Conservation (phyloP, 1,140 invertebrate species). For the Aphaenogaster floridana region DNA sequence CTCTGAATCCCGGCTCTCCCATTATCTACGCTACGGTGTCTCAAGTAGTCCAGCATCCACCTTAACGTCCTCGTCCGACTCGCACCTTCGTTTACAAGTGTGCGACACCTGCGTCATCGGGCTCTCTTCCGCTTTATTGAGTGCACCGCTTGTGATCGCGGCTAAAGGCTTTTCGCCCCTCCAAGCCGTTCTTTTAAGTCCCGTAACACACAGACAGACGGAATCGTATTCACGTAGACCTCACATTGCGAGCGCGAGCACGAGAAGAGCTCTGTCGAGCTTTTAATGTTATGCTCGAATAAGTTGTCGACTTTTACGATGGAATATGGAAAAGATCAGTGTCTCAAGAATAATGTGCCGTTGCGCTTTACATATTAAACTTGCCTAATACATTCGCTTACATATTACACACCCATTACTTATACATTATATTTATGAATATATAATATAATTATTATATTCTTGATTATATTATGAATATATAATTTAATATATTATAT, state of each 20-base stretch:
- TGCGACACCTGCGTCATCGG: slow-evolving; percentile 49
- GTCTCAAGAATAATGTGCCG: neutral
- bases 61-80: neutral
- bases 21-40: slow-evolving; percentile 18
- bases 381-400: neutral
- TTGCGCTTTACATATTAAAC: neutral
- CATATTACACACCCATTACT: neutral
- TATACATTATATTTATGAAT: too few relatives aligned
- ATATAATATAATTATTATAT: too few relatives aligned
- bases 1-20: slow-evolving; percentile 8
- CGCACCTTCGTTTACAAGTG: slow-evolving; percentile 20
- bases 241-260: neutral
- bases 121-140: slow-evolving; percentile 56
- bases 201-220: neutral
- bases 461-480: too few relatives aligned
- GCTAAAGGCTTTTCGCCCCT: slow-evolving; percentile 22
- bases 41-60: neutral
- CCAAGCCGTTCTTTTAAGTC: neutral
- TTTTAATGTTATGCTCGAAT: neutral
- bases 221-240: slow-evolving; percentile 22
- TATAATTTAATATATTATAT: too few relatives aligned
- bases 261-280: neutral
- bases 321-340: neutral
- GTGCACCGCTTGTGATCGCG: slow-evolving; percentile 26
- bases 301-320: neutral